Percentiles rank a stretch among this genome's conserved stretches.
Conservation (phyloP, 2,797 vertebrate species). For the Scomberomorus guttatus region DNA sequence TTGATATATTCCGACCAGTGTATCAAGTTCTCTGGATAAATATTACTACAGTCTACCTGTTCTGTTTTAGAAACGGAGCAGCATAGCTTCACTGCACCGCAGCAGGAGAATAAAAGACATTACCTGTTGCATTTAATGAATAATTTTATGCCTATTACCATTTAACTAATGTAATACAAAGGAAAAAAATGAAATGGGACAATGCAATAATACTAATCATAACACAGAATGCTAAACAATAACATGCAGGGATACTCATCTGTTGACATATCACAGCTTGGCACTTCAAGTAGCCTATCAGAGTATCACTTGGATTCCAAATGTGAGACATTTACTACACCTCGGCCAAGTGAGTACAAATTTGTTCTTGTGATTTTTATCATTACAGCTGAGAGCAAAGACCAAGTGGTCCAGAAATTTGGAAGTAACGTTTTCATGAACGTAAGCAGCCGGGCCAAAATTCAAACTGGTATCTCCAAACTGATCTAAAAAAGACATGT, state of each 20-base stretch:
- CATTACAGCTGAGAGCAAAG: neutral
- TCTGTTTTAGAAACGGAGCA: too few relatives aligned
- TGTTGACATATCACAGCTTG: neutral
- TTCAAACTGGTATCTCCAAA: neutral
- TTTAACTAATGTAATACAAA: neutral
- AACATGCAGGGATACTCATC: neutral
- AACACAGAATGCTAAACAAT: neutral
- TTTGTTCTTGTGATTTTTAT: neutral
- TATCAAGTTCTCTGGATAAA: neutral
- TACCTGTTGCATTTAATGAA: neutral
- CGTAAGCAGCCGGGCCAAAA: neutral
- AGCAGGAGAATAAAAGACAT: too few relatives aligned
- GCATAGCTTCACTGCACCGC: too few relatives aligned
- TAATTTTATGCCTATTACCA: neutral
- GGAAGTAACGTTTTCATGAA: neutral
- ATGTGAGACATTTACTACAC: constrained; percentile 6
- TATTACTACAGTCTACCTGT: neutral
- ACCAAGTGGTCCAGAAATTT: neutral
- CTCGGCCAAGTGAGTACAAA: neutral
- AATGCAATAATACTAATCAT: neutral
- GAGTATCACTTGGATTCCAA: neutral
- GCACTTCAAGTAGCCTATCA: neutral
- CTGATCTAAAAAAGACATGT: neutral
- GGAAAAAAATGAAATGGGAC: neutral
- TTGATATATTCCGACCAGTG: neutral